Evolutionary conservation across 35 echinoderm and acorn worm genomes (phyloP).

Genomic region (Lytechinus variegatus): DNA sequence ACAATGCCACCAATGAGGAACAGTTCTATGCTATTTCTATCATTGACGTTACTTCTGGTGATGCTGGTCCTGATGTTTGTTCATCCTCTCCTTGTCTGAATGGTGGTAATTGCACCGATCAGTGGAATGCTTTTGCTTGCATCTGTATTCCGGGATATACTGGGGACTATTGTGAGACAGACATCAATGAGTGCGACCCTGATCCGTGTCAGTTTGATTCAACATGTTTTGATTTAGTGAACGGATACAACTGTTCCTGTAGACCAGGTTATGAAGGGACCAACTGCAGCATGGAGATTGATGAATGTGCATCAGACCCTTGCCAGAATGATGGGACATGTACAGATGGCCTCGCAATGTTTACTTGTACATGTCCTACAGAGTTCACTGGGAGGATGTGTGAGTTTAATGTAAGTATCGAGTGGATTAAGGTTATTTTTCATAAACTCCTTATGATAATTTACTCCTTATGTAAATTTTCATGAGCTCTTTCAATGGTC

Average conservation of each 20-base stretch:
- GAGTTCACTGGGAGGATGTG: constrained; percentile 76
- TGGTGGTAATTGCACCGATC: constrained; percentile 57
- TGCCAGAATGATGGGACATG: constrained; percentile 65
- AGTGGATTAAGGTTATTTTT: background rate
- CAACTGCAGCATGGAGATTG: constrained; percentile 62
- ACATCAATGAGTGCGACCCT: constrained; percentile 76
- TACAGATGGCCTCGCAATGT: constrained; percentile 53
- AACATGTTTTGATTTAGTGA: constrained; percentile 64
- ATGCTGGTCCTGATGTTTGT: constrained; percentile 53
- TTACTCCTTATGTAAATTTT: no score
- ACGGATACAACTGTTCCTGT: constrained; percentile 71
- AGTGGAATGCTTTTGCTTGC: constrained; percentile 70
- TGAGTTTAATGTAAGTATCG: constrained; percentile 70
- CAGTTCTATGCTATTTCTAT: constrained; percentile 59
- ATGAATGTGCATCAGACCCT: constrained; percentile 72
- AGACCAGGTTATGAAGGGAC: constrained; percentile 66
- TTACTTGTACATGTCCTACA: constrained; percentile 64
- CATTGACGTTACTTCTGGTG: constrained; percentile 42
- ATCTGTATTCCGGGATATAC: constrained; percentile 61
- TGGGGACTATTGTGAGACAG: constrained; percentile 53
- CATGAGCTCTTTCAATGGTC: no score
- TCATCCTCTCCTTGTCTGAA: constrained; percentile 59
- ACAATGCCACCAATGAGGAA: constrained; percentile 66
- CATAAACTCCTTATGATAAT: no score
- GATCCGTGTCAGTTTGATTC: constrained; percentile 61